These are phyloP conservation scores for Drosophila orena DNA, from an alignment of 1,140 invertebrate genomes.

Conservation along the genomic window DNA sequence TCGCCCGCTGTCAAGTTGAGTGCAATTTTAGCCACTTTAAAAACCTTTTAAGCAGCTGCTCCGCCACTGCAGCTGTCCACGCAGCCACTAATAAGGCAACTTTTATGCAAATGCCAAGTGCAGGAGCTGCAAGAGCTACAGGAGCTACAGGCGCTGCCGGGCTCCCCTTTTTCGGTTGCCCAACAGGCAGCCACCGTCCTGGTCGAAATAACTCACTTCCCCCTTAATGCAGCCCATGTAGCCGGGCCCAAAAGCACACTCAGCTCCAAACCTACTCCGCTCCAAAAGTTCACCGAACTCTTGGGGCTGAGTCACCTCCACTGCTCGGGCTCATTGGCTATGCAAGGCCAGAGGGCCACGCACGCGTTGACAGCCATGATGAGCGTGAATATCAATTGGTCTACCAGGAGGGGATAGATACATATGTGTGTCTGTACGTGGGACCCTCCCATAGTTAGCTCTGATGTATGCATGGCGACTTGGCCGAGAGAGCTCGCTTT, in stretches of 20 bases:
- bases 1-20: neutral
- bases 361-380: constrained; percentile 64
- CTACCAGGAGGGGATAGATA: neutral
- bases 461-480: constrained; percentile 38
- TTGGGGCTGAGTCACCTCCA: constrained; percentile 57
- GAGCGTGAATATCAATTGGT: constrained; percentile 63
- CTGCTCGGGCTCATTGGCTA: constrained; percentile 61
- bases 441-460: constrained; percentile 12
- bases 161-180: constrained; percentile 24
- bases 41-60: constrained; percentile 79
- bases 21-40: constrained; percentile 49
- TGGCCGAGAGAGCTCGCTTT: constrained; percentile 5
- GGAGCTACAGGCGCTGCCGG: constrained; percentile 20
- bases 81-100: constrained; percentile 71
- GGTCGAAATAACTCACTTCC: constrained; percentile 47
- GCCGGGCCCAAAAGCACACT: too few species aligned
- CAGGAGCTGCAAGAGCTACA: constrained; percentile 24
- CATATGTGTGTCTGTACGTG: too few species aligned
- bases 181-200: constrained; percentile 44
- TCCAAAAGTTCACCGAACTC: constrained; percentile 67
- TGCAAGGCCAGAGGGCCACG: constrained; percentile 69
- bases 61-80: constrained; percentile 45
- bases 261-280: neutral
- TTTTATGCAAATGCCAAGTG: constrained; percentile 74
- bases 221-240: constrained; percentile 7